Percentiles rank a stretch among this genome's conserved stretches.
Evolutionary conservation across 2,113 vertebrate species (phyloP).

Genomic region (Tichodroma muraria): DNA sequence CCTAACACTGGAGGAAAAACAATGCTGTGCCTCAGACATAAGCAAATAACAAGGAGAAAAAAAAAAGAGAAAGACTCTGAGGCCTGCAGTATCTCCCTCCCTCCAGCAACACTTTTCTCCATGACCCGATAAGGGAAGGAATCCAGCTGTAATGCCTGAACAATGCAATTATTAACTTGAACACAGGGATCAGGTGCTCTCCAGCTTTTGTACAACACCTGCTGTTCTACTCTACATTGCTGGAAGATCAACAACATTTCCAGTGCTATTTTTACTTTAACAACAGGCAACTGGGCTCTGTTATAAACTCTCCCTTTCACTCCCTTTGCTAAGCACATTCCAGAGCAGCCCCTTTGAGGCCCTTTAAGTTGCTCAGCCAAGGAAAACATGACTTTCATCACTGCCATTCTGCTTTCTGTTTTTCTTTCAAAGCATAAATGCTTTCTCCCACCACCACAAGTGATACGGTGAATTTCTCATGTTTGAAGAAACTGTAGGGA

Average conservation of each 20-base stretch:
- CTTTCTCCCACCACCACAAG: not conserved
- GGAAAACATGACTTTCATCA: constrained; percentile 53
- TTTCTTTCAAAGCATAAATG: constrained; percentile 41
- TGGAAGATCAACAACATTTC: constrained; percentile 36
- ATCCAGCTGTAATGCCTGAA: not conserved
- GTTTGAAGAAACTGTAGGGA: not conserved
- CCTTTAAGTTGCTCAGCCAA: constrained; percentile 26
- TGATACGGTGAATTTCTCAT: not conserved
- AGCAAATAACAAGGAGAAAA: not conserved
- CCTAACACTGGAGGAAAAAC: not conserved
- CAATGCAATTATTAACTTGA: constrained; percentile 30
- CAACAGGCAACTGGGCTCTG: not conserved
- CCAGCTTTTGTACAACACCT: constrained; percentile 44
- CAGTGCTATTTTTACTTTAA: constrained; percentile 39
- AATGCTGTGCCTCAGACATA: constrained; percentile 3
- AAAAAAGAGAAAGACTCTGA: not conserved
- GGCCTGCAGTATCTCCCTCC: not conserved
- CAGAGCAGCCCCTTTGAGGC: constrained; percentile 61
- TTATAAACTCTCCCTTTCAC: constrained; percentile 35
- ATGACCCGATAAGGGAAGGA: not conserved
- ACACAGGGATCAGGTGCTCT: constrained; percentile 27
- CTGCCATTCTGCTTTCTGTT: constrained; percentile 37
- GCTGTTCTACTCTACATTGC: constrained; percentile 12
- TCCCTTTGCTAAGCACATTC: constrained; percentile 44
- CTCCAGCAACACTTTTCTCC: constrained; percentile 8